Conservation (phyloP, 2,113 vertebrate genomes). For the Seriola quinqueradiata region DNA sequence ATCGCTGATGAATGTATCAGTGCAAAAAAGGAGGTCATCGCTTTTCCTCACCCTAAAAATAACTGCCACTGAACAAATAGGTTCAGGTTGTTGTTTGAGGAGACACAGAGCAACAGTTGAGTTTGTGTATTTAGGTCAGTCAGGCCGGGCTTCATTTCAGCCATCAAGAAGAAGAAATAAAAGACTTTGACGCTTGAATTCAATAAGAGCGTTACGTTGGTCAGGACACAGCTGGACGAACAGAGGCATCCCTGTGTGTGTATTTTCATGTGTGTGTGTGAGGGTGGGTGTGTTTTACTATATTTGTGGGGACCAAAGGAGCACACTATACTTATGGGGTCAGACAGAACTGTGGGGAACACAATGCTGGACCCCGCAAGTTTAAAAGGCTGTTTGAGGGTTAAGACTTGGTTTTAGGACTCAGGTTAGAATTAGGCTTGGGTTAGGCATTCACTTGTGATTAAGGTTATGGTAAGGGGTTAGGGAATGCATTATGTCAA, state of each 20-base stretch:
- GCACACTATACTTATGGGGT: too few relatives aligned
- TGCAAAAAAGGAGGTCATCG: slow-evolving; percentile 14
- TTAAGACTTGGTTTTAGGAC: too few relatives aligned
- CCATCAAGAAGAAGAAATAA: slow-evolving; percentile 37
- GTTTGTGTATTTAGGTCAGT: slow-evolving; percentile 62
- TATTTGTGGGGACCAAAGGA: too few relatives aligned
- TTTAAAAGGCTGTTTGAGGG: too few relatives aligned
- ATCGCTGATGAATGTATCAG: background rate
- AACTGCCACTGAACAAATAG: slow-evolving; percentile 34
- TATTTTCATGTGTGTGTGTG: background rate
- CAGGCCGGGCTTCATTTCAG: slow-evolving; percentile 14
- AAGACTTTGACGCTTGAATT: slow-evolving; percentile 29
- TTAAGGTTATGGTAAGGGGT: too few relatives aligned
- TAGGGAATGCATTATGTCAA: too few relatives aligned
- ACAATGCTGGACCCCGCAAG: too few relatives aligned
- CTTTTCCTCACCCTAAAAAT: slow-evolving; percentile 55
- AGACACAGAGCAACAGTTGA: slow-evolving; percentile 57
- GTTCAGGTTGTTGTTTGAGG: slow-evolving; percentile 55
- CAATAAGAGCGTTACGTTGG: slow-evolving; percentile 33
- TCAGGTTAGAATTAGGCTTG: too few relatives aligned
- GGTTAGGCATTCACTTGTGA: too few relatives aligned
- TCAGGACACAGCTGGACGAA: slow-evolving; percentile 47
- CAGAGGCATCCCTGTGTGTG: slow-evolving; percentile 43
- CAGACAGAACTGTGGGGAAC: too few relatives aligned
- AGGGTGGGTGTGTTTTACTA: background rate